phyloP scores from a whole-genome alignment of 2,888 invertebrate genomes.

The Gymnocheta viridis region DNA sequence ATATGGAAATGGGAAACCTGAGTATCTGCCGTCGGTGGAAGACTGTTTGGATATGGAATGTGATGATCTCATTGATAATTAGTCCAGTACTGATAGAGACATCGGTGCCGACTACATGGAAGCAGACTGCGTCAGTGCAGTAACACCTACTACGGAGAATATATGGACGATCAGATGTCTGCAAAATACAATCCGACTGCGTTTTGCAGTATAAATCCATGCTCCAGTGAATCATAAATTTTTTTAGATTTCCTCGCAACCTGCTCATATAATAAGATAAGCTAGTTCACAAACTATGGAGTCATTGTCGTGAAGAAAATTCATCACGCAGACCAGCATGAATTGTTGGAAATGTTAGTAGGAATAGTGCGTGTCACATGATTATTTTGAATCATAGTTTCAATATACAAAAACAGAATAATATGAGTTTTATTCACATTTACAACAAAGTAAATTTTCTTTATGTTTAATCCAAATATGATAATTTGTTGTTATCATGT shows the following conservation, averaged over 20 bases:
- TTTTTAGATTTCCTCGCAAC: background rate
- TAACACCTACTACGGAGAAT: background rate
- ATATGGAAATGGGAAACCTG: too few species aligned
- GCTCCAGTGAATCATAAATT: background rate
- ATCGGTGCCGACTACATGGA: background rate
- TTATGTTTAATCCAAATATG: too few species aligned
- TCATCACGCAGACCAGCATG: background rate
- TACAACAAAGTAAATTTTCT: too few species aligned
- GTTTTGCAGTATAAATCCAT: background rate
- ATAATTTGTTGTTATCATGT: too few species aligned
- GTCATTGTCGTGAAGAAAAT: background rate
- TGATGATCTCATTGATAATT: too few species aligned
- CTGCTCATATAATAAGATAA: slow-evolving; percentile 10
- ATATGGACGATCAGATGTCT: slow-evolving; percentile 16
- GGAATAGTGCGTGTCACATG: slow-evolving; percentile 18
- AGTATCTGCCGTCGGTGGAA: too few species aligned
- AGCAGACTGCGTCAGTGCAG: background rate
- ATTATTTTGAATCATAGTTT: too few species aligned
- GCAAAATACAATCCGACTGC: slow-evolving; percentile 7
- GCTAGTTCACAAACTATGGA: background rate
- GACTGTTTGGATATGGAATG: too few species aligned
- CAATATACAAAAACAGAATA: too few species aligned
- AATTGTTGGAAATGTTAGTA: too few species aligned
- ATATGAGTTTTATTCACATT: too few species aligned
- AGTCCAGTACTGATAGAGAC: background rate